Evolutionary conservation across 2,888 invertebrate genomes (phyloP), one percentile per base, ranked within the genome.

Genomic region (Andrena camellia): DNA sequence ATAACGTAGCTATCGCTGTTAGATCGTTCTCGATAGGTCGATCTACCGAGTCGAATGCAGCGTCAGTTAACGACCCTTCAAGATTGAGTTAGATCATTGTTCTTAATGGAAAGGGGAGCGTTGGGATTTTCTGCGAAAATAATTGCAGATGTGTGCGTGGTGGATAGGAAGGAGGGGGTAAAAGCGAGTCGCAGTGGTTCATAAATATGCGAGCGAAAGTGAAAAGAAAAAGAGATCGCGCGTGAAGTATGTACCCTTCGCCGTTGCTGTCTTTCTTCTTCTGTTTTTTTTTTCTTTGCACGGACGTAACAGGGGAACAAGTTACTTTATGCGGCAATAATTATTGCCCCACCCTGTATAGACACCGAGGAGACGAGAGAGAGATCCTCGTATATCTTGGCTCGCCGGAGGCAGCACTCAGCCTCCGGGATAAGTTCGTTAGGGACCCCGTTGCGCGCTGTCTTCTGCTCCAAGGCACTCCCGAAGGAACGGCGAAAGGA

Each of bases 371-470:
- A 74, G 67, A 74, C 69, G 42, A 50, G 69, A 77, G 69, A 77
- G 75, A 73, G 72, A 71, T 80, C 78, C 85, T 63, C 83, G 85
- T 84, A 86, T 74, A 76, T 86, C 88, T 84, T 84, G 57, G 60
- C 81, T 29, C 68, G 77, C 83, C 76, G 74, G 71, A 77, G 82
- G 87, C 89, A 74, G 87, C 86, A 87, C 88, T 88, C 89, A 86
- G 84, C 81, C 81, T 86, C 81, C 80, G 87, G 86, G 88, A 89
- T 92, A 92, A 92, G 91, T 92, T 92, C 90, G 92, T 92, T 92
- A 92, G 90, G 79, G 86, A 79, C 80, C 67, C 82, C 78, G 78
- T 59, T 42, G 42, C 42, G 42, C 8, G 82, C 86, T 84, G 86
- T 86, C 84, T 85, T 86, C 86, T 83, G 79, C 84, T 85, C 83